These are phyloP conservation scores for Geopemphigus sp. DNA, from an alignment of 1,140 invertebrate genomes.

Conservation along the genomic window DNA sequence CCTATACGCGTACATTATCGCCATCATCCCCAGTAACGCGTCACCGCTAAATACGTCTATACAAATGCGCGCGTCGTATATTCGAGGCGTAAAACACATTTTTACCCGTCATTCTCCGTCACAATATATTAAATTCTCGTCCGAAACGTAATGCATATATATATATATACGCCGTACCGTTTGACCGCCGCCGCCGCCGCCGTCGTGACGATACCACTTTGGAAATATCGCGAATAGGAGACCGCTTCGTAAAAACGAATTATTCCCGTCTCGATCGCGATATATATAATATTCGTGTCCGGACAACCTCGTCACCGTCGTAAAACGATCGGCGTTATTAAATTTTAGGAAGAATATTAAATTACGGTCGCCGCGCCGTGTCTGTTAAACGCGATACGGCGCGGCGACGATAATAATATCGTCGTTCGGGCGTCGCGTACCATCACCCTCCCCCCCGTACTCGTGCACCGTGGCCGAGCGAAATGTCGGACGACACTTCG, in stretches of 20 bases:
- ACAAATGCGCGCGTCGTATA: not conserved
- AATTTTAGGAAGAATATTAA: not conserved
- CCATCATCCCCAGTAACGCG: no score
- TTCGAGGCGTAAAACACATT: not conserved
- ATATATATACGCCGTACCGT: no score
- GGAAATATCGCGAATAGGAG: not conserved
- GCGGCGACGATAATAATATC: no score
- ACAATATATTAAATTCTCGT: conserved; percentile 22
- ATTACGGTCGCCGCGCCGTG: no score
- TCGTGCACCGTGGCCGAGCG: no score
- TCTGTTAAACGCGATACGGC: no score
- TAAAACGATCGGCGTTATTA: not conserved
- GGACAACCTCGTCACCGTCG: not conserved
- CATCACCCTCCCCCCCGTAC: no score
- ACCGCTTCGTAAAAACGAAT: not conserved
- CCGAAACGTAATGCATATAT: not conserved
- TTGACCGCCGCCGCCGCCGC: no score
- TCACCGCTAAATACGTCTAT: not conserved
- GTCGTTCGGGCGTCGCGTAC: no score
- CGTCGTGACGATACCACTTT: not conserved
- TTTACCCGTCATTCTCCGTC: not conserved
- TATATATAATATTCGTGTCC: not conserved
- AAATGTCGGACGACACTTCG: no score
- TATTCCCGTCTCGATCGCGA: not conserved
- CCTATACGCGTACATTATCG: no score